These are phyloP conservation scores for Drosophila takahashii DNA, from an alignment of 1,140 invertebrate genomes.

Conservation along the genomic window DNA sequence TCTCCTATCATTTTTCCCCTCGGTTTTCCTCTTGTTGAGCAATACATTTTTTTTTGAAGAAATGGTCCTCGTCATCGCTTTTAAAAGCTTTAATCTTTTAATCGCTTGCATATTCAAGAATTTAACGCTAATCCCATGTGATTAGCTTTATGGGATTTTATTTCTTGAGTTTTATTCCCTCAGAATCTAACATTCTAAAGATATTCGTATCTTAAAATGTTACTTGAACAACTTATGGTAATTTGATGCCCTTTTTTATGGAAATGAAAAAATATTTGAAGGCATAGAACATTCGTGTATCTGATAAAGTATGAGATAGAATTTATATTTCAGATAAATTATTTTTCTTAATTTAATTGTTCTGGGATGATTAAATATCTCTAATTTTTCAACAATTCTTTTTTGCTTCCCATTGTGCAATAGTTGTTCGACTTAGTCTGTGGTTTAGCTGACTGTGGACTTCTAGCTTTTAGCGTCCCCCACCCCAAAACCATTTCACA, in stretches of 20 bases:
- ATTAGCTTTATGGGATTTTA: slow-evolving; percentile 14
- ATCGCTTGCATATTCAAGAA: slow-evolving; percentile 16
- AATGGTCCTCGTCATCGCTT: slow-evolving; percentile 26
- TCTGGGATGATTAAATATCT: not conserved
- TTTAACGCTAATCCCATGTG: slow-evolving; percentile 11
- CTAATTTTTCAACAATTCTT: no score
- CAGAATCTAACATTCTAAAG: not conserved
- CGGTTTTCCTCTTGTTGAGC: not conserved
- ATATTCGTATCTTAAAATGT: slow-evolving; percentile 1
- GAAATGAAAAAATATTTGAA: not conserved
- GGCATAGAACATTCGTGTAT: not conserved
- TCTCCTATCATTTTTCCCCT: not conserved
- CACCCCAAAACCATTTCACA: slow-evolving; percentile 3
- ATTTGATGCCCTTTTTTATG: not conserved
- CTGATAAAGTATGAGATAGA: not conserved
- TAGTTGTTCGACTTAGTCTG: slow-evolving; percentile 1
- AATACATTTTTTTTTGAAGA: slow-evolving; percentile 14
- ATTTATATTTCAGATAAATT: not conserved
- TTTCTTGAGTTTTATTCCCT: not conserved
- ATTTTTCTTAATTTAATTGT: not conserved
- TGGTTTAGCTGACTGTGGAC: slow-evolving; percentile 22
- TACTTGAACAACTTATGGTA: not conserved
- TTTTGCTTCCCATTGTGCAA: slow-evolving; percentile 19
- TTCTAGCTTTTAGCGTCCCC: slow-evolving; percentile 1
- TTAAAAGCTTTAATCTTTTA: slow-evolving; percentile 43